phyloP scores from a whole-genome alignment of 1,140 invertebrate genomes.

The Leptopilina boulardi region DNA sequence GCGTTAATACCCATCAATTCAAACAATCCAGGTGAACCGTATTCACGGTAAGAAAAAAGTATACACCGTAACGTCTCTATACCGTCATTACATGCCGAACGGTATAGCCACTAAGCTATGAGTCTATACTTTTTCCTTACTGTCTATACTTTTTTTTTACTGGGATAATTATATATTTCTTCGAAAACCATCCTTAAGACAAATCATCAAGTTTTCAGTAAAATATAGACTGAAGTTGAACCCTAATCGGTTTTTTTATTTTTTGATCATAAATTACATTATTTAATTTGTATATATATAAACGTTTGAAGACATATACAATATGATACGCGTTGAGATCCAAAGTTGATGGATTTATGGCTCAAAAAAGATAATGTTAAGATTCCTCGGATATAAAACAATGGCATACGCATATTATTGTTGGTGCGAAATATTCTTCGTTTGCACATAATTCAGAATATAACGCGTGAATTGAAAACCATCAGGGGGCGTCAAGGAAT shows the following conservation, averaged over 20 bases:
- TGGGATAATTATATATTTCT: too few species aligned
- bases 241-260: background rate
- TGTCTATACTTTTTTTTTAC: too few species aligned
- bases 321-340: background rate
- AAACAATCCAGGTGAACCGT: too few species aligned
- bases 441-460: constrained; percentile 54
- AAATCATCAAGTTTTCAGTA: too few species aligned
- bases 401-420: constrained; percentile 42
- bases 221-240: too few species aligned
- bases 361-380: constrained; percentile 41
- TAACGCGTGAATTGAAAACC: constrained; percentile 41
- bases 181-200: too few species aligned
- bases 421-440: constrained; percentile 44
- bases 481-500: constrained; percentile 52
- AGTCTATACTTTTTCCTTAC: too few species aligned
- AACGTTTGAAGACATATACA: constrained; percentile 46
- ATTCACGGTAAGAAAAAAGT: too few species aligned
- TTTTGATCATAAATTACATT: background rate
- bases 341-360: constrained; percentile 42
- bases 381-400: constrained; percentile 42
- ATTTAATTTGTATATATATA: constrained; percentile 52
- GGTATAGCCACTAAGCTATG: too few species aligned
- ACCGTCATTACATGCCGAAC: too few species aligned
- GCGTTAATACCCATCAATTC: too few species aligned
- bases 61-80: too few species aligned